Percentiles rank a stretch among this genome's conserved stretches.
Evolutionary conservation across 2,797 vertebrate genomes (phyloP).

Genomic region (Otolemur crassicaudatus): DNA sequence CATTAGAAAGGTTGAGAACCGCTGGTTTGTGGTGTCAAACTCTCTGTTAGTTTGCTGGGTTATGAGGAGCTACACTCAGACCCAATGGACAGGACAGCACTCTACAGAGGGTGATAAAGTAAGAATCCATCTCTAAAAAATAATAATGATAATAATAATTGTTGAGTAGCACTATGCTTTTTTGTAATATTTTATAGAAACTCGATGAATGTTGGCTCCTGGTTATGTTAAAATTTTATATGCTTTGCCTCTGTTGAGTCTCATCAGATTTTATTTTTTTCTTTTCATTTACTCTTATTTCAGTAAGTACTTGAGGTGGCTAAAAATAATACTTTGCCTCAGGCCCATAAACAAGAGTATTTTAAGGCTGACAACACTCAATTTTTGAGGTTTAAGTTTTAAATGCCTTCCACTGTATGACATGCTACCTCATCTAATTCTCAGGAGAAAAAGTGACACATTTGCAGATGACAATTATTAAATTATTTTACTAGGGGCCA

Average conservation of each 20-base stretch:
- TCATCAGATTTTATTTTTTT: constrained; percentile 73
- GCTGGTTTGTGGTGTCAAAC: background rate
- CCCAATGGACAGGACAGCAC: background rate
- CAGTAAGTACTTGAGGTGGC: constrained; percentile 56
- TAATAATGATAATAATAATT: background rate
- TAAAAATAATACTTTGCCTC: constrained; percentile 76
- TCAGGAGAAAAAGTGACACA: constrained; percentile 70
- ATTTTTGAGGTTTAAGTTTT: constrained; percentile 54
- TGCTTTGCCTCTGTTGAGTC: constrained; percentile 15
- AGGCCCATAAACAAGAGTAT: constrained; percentile 39
- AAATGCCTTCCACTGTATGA: constrained; percentile 66
- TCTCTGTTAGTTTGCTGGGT: background rate
- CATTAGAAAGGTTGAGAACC: no score
- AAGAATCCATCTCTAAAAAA: no score
- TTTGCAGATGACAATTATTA: constrained; percentile 38
- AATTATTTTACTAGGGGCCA: constrained; percentile 75
- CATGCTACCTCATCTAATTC: constrained; percentile 32
- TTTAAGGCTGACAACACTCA: constrained; percentile 69
- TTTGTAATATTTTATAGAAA: constrained; percentile 2
- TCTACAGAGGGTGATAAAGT: no score
- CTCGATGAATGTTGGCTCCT: background rate
- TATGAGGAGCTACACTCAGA: background rate
- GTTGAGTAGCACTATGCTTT: background rate
- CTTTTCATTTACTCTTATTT: constrained; percentile 62
- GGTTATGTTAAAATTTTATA: background rate